Conservation (phyloP, 2,888 invertebrate genomes). For the Hirtodrosophila histrioides region DNA sequence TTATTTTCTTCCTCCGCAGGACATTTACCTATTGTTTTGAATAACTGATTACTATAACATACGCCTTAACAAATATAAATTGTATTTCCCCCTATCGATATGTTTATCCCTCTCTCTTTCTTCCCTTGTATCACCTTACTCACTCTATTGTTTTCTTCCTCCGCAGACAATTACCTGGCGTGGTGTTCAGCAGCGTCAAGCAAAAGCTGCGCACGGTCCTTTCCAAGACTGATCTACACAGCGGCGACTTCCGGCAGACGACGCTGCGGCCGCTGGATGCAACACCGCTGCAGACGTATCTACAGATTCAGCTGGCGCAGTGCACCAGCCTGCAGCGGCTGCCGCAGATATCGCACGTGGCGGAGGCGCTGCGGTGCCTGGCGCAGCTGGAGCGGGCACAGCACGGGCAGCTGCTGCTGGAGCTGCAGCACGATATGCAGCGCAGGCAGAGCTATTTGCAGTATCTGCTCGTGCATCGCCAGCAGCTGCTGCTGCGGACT, state of each 20-base stretch:
- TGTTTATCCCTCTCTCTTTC: neutral
- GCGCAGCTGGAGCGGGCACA: slow-evolving; percentile 89
- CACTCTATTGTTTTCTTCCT: neutral
- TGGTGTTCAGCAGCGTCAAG: slow-evolving; percentile 86
- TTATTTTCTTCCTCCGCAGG: slow-evolving; percentile 1
- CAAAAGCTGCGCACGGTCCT: slow-evolving; percentile 95
- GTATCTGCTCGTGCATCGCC: slow-evolving; percentile 92
- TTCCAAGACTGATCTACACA: slow-evolving; percentile 93
- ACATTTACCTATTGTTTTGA: slow-evolving; percentile 54
- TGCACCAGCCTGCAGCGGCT: slow-evolving; percentile 92
- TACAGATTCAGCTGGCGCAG: slow-evolving; percentile 91
- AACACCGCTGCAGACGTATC: slow-evolving; percentile 87
- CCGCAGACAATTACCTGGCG: slow-evolving; percentile 64
- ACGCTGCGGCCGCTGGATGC: slow-evolving; percentile 84
- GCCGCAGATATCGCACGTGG: slow-evolving; percentile 90
- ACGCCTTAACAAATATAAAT: too few species aligned
- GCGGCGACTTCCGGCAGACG: slow-evolving; percentile 87
- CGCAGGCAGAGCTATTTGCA: slow-evolving; percentile 91
- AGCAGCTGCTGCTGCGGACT: slow-evolving; percentile 90
- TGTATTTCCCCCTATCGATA: neutral
- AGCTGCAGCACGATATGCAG: slow-evolving; percentile 90
- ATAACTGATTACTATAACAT: too few species aligned
- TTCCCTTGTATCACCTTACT: neutral
- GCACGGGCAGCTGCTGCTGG: slow-evolving; percentile 89
- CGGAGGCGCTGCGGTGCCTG: slow-evolving; percentile 93